phyloP scores from a whole-genome alignment of 1,140 invertebrate species.

The Mylabris phalerata region DNA sequence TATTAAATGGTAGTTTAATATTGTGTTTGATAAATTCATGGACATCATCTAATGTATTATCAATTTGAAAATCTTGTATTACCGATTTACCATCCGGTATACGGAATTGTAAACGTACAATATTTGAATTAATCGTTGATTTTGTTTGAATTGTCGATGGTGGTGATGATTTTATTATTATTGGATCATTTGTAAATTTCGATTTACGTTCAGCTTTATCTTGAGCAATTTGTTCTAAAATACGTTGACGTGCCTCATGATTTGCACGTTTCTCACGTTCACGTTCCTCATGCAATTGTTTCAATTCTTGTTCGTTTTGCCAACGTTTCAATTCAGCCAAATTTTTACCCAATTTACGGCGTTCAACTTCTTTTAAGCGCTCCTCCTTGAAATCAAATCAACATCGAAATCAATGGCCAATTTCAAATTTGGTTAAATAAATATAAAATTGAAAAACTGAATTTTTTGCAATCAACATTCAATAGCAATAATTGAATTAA shows the following conservation, averaged over 20 bases:
- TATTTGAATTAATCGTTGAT: conserved; percentile 14
- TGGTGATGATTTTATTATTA: conserved; percentile 11
- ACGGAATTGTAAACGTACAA: conserved; percentile 72
- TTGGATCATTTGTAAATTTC: conserved; percentile 9
- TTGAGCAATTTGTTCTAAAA: conserved; percentile 67
- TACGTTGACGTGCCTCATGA: conserved; percentile 56
- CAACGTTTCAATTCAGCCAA: conserved; percentile 60
- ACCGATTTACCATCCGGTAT: conserved; percentile 63
- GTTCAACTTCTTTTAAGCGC: conserved; percentile 60
- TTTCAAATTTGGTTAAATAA: no score
- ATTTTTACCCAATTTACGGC: conserved; percentile 63
- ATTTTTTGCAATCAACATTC: no score
- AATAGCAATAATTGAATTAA: no score
- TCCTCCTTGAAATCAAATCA: conserved; percentile 42
- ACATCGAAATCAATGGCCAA: no score
- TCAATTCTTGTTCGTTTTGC: conserved; percentile 68
- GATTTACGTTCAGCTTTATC: conserved; percentile 57
- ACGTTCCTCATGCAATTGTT: conserved; percentile 59
- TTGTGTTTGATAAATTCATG: conserved; percentile 38
- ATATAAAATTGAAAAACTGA: no score
- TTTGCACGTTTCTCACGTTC: conserved; percentile 66
- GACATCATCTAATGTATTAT: conserved; percentile 41
- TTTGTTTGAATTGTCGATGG: neutral
- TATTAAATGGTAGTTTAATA: conserved; percentile 44
- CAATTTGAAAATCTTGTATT: conserved; percentile 41